Conservation (phyloP, 2,113 vertebrate genomes). For the Rhynchomys soricoides region DNA sequence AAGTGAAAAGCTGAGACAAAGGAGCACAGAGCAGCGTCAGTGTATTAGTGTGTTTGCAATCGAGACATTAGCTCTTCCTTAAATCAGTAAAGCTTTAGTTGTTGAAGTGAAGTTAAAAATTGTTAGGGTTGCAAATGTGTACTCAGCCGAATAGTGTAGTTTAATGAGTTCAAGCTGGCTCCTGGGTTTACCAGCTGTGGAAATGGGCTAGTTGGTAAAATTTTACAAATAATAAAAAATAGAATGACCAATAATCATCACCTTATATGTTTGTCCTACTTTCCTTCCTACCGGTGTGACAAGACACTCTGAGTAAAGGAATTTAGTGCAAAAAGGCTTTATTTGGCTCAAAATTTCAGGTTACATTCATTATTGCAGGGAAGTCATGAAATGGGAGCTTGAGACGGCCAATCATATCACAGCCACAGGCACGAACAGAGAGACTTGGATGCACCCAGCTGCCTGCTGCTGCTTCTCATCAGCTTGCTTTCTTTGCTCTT, state of each 20-base stretch:
- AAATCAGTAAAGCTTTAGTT: constrained; percentile 47
- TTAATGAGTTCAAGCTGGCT: background rate
- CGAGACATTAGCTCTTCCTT: background rate
- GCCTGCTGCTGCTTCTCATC: background rate
- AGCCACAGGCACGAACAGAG: background rate
- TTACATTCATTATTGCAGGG: background rate
- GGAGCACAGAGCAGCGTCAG: constrained; percentile 6
- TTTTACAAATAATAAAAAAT: constrained; percentile 42
- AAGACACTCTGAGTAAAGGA: background rate
- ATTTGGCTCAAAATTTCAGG: background rate
- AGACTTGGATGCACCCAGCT: background rate
- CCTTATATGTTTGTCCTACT: background rate
- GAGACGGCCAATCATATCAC: background rate
- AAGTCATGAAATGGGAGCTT: background rate
- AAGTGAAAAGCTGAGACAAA: constrained; percentile 13
- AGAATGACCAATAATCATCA: background rate
- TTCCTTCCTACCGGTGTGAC: background rate
- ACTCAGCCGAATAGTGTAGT: background rate
- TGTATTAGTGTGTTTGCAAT: constrained; percentile 35
- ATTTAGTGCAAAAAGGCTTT: background rate
- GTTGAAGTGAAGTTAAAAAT: constrained; percentile 34
- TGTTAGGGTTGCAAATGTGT: constrained; percentile 3
- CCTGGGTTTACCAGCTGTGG: background rate
- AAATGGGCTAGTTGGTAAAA: background rate
- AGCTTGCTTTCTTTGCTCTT: background rate